Conservation (phyloP, 1,140 invertebrate species). For the Brachionus rubens region DNA sequence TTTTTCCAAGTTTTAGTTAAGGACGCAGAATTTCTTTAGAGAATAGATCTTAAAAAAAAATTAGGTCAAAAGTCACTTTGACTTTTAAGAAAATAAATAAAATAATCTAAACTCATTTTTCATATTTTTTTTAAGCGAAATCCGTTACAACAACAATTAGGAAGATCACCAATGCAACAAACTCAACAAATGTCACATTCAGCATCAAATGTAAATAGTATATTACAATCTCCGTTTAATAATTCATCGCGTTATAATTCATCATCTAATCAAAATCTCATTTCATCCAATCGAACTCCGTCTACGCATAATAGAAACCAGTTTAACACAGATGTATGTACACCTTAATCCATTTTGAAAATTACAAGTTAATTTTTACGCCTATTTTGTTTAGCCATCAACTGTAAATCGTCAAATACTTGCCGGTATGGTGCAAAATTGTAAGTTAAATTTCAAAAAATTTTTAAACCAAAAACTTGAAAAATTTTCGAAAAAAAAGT, state of each 20-base stretch:
- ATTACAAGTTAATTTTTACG: neutral
- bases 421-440: constrained; percentile 39
- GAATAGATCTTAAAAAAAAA: too few relatives aligned
- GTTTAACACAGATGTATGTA: constrained; percentile 11
- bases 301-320: constrained; percentile 5
- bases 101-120: neutral
- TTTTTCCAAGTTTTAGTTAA: too few relatives aligned
- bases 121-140: neutral
- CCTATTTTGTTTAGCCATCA: neutral
- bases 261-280: constrained; percentile 24
- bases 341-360: neutral
- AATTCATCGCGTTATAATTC: neutral
- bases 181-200: constrained; percentile 17
- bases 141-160: constrained; percentile 13
- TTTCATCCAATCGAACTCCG: neutral
- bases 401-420: constrained; percentile 33
- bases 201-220: constrained; percentile 21
- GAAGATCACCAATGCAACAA: constrained; percentile 30
- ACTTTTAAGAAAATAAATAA: too few relatives aligned
- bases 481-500: neutral
- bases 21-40: too few relatives aligned
- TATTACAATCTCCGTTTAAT: neutral
- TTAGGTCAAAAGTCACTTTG: too few relatives aligned
- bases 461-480: neutral
- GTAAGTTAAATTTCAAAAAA: neutral